These are phyloP conservation scores for Notolabrus celidotus DNA, from an alignment of 2,797 vertebrate species.

Conservation along the genomic window DNA sequence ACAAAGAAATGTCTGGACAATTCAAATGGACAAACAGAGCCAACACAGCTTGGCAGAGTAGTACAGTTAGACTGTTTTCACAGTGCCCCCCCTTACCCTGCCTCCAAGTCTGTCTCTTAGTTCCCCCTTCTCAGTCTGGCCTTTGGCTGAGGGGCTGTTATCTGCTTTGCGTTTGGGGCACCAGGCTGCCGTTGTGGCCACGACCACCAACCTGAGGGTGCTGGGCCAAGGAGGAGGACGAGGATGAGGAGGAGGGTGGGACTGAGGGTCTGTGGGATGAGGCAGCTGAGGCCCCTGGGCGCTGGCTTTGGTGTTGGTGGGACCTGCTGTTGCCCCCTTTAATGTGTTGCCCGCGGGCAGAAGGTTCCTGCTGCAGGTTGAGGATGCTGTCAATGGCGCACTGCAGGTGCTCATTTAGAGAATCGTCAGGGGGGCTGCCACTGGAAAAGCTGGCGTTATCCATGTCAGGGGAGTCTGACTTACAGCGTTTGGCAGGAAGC, in stretches of 20 bases:
- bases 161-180: conserved; percentile 95
- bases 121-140: conserved; percentile 57
- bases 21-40: conserved; percentile 83
- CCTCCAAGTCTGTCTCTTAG: conserved; percentile 48
- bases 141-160: conserved; percentile 86
- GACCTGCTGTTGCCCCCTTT: conserved; percentile 74
- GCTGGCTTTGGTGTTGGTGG: conserved; percentile 84
- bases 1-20: conserved; percentile 78
- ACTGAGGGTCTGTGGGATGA: conserved; percentile 81
- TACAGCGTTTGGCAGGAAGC: conserved; percentile 90
- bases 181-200: conserved; percentile 93
- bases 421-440: conserved; percentile 93
- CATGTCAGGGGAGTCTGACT: conserved; percentile 93
- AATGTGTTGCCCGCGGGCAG: conserved; percentile 70
- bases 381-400: conserved; percentile 98
- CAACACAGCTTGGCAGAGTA: conserved; percentile 80
- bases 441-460: conserved; percentile 97
- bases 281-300: conserved; percentile 72
- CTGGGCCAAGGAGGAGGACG: conserved; percentile 84
- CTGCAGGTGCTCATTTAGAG: conserved; percentile 94
- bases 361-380: conserved; percentile 92
- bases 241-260: conserved; percentile 76
- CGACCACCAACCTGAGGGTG: conserved; percentile 87
- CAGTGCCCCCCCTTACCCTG: conserved; percentile 63
- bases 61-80: conserved; percentile 78